A percentile compares a stretch with the other conserved stretches of the same genome.
Evolutionary conservation across 2,113 vertebrate species (phyloP).

Genomic region (Urocynchramus pylzowi): DNA sequence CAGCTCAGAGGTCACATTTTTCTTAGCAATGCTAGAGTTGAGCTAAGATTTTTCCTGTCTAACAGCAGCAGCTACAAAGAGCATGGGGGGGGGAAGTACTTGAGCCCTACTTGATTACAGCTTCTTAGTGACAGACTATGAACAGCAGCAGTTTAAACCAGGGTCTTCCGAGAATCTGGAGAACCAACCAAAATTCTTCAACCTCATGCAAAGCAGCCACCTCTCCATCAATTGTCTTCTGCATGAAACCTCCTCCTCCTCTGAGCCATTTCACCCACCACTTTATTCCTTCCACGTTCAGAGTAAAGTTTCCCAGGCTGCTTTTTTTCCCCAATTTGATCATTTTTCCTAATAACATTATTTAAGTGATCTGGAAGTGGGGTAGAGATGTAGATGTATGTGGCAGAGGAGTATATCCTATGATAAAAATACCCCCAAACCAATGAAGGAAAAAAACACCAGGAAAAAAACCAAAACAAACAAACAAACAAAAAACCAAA

Average conservation of each 20-base stretch:
- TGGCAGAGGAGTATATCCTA: background rate
- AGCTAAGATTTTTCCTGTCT: background rate
- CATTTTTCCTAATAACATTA: background rate
- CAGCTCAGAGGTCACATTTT: background rate
- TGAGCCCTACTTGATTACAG: background rate
- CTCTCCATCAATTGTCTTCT: background rate
- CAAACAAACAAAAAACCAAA: too few relatives aligned
- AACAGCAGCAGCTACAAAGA: background rate
- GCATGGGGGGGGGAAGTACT: background rate
- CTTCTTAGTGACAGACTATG: background rate
- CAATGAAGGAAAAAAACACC: fast-evolving
- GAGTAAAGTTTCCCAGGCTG: background rate
- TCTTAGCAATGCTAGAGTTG: background rate
- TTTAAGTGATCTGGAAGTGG: background rate
- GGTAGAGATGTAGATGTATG: background rate
- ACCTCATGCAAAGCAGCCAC: background rate
- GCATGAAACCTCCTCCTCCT: background rate
- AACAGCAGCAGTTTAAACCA: background rate
- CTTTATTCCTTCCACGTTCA: background rate
- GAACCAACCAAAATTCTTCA: background rate
- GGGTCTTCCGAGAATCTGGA: background rate
- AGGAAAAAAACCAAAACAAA: too few relatives aligned
- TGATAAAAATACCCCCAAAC: background rate
- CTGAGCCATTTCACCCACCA: background rate
- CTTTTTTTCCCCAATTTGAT: background rate